These are phyloP conservation scores for Criorhina ranunculi DNA, from an alignment of 2,888 invertebrate species.

Conservation along the genomic window DNA sequence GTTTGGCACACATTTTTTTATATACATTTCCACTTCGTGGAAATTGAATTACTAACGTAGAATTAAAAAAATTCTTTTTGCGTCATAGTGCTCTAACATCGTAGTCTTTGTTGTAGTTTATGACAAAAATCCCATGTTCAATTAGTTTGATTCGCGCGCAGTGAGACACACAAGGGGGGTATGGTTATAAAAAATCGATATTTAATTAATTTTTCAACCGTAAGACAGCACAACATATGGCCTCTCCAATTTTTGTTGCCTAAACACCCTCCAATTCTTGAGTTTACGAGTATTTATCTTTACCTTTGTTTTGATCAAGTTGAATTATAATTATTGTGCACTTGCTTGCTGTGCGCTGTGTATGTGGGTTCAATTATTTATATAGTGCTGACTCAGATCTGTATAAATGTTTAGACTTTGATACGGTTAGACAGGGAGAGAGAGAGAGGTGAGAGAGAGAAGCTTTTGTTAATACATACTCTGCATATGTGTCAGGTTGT, in stretches of 20 bases:
- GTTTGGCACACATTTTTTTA: conserved; percentile 16
- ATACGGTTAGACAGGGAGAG: conserved; percentile 35
- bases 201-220: conserved; percentile 52
- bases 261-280: conserved; percentile 18
- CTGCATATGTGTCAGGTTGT: conserved; percentile 61
- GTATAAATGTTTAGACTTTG: conserved; percentile 52
- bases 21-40: conserved; percentile 1
- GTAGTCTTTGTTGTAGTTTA: conserved; percentile 3
- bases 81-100: conserved; percentile 35
- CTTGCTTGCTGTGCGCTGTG: conserved; percentile 15
- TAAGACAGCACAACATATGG: conserved; percentile 44
- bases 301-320: conserved; percentile 56
- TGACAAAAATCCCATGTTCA: conserved; percentile 15
- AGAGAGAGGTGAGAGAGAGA: too few species aligned
- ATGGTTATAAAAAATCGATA: conserved; percentile 20
- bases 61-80: conserved; percentile 62
- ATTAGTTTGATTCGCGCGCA: background rate
- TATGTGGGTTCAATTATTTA: conserved; percentile 40
- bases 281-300: conserved; percentile 41
- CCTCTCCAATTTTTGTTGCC: conserved; percentile 44
- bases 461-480: conserved; percentile 36
- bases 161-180: conserved; percentile 9
- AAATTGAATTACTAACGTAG: conserved; percentile 19
- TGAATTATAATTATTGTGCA: conserved; percentile 9
- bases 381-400: conserved; percentile 50